These are phyloP conservation scores for Leucophora obtusa DNA, from an alignment of 2,888 invertebrate species.

Conservation along the genomic window DNA sequence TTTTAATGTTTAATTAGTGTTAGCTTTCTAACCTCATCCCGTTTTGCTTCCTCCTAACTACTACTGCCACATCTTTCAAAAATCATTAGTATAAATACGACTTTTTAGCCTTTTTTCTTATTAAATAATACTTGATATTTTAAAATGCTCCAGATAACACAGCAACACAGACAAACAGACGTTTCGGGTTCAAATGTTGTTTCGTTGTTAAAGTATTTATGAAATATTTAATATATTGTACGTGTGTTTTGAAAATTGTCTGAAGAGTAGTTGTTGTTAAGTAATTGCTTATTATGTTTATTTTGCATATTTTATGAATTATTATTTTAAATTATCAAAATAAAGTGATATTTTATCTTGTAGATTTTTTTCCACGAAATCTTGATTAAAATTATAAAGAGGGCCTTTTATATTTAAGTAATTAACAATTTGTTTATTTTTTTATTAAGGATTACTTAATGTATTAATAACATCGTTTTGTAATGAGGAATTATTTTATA, in stretches of 20 bases:
- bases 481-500: too few relatives aligned
- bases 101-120: not conserved
- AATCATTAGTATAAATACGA: not conserved
- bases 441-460: not conserved
- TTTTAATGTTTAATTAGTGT: slow-evolving; percentile 54
- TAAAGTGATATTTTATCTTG: not conserved
- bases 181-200: not conserved
- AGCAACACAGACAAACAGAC: not conserved
- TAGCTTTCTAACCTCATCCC: slow-evolving; percentile 10
- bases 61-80: not conserved
- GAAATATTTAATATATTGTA: not conserved
- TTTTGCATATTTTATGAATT: slow-evolving; percentile 38
- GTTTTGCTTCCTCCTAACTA: not conserved
- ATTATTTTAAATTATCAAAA: slow-evolving; percentile 37
- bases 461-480: too few relatives aligned
- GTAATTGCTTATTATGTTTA: not conserved
- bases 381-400: not conserved
- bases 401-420: not conserved
- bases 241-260: not conserved
- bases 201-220: not conserved
- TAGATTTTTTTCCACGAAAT: not conserved
- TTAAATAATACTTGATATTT: not conserved
- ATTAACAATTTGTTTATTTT: slow-evolving; percentile 7
- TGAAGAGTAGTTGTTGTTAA: not conserved
- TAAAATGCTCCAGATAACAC: not conserved